Evolutionary conservation across 2,113 vertebrate genomes (phyloP).

Genomic region (Nesoenas mayeri): DNA sequence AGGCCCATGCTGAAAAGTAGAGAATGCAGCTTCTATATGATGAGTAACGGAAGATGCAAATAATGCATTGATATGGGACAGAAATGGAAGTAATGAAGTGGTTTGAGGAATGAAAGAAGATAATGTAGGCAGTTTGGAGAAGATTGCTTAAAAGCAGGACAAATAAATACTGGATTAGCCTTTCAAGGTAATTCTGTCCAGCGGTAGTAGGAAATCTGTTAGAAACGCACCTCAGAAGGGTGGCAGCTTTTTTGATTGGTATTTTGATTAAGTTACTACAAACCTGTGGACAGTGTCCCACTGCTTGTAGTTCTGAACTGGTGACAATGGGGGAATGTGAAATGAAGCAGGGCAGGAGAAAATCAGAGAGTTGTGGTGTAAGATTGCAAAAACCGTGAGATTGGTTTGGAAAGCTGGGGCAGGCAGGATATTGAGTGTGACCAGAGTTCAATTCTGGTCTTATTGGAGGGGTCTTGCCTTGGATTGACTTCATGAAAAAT

Average conservation of each 20-base stretch:
- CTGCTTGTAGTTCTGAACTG: background rate
- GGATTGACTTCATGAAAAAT: accelerated
- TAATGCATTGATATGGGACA: background rate
- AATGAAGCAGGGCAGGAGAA: background rate
- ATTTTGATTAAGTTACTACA: background rate
- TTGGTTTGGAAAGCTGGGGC: background rate
- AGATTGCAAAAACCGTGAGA: background rate
- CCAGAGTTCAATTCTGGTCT: background rate
- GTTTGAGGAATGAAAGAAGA: background rate
- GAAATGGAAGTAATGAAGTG: background rate
- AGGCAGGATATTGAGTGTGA: background rate
- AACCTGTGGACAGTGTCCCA: background rate
- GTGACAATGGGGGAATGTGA: background rate
- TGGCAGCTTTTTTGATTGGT: background rate
- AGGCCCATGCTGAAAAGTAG: background rate
- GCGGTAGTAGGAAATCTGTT: background rate
- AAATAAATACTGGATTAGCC: background rate
- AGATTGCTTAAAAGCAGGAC: background rate
- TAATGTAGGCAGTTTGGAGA: background rate
- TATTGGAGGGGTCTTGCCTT: background rate
- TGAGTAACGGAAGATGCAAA: background rate
- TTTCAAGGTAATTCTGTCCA: background rate
- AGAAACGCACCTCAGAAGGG: background rate
- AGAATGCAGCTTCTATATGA: background rate
- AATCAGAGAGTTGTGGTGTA: background rate